A percentile compares a stretch with the other conserved stretches of the same genome.
Evolutionary conservation across 2,113 vertebrate species (phyloP).

Genomic region (Leiothrix lutea): DNA sequence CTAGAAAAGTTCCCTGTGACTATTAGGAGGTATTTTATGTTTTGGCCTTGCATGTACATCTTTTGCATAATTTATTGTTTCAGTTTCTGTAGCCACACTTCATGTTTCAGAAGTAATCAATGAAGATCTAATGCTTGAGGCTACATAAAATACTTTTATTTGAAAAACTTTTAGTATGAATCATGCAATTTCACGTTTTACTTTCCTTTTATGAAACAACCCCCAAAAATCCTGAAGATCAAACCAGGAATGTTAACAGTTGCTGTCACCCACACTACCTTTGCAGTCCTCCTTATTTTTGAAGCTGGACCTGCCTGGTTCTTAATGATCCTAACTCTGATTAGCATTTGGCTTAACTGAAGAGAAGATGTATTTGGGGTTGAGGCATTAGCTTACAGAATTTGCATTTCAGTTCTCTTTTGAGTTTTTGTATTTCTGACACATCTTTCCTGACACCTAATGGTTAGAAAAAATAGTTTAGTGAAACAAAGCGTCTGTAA

Average conservation of each 20-base stretch:
- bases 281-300: background rate
- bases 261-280: background rate
- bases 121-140: background rate
- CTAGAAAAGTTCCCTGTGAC: background rate
- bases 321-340: background rate
- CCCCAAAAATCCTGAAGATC: background rate
- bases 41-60: background rate
- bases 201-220: background rate
- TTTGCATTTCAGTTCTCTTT: background rate
- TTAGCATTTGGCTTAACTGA: background rate
- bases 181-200: background rate
- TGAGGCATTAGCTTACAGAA: background rate
- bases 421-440: background rate
- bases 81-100: background rate
- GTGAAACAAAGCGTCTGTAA: background rate
- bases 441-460: background rate
- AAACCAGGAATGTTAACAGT: background rate
- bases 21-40: background rate
- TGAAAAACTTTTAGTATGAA: background rate
- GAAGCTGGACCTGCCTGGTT: background rate
- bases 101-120: background rate
- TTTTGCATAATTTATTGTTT: background rate
- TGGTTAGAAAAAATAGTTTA: background rate
- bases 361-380: background rate
- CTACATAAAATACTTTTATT: background rate